Conservation (phyloP, 1,140 invertebrate genomes). For the Nautilus pompilius region DNA sequence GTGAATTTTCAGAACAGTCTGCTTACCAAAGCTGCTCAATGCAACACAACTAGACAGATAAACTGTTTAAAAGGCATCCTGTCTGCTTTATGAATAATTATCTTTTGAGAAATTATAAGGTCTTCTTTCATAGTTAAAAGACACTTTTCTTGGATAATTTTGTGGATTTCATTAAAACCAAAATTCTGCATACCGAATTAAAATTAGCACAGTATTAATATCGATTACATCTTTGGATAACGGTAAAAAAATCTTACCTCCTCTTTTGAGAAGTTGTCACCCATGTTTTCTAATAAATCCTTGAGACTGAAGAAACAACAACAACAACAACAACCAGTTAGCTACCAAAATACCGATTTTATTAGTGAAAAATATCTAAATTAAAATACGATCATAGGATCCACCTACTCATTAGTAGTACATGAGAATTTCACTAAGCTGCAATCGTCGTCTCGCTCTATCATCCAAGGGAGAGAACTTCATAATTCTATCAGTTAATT, state of each 20-base stretch:
- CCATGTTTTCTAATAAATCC: slow-evolving; percentile 91
- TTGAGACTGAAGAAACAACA: slow-evolving; percentile 69
- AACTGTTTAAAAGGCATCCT: not conserved
- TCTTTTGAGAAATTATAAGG: not conserved
- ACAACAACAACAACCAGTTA: too few relatives aligned
- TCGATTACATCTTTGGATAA: not conserved
- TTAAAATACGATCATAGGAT: too few relatives aligned
- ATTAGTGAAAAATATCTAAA: too few relatives aligned
- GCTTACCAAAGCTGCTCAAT: too few relatives aligned
- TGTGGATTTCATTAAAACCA: not conserved
- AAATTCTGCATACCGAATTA: not conserved
- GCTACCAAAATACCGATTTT: too few relatives aligned
- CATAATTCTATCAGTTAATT: too few relatives aligned
- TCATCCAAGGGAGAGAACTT: too few relatives aligned
- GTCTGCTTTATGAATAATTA: not conserved
- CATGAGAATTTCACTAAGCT: too few relatives aligned
- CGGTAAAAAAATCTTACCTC: slow-evolving; percentile 60
- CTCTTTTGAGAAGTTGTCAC: slow-evolving; percentile 90
- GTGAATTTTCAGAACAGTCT: too few relatives aligned
- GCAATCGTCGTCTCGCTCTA: too few relatives aligned
- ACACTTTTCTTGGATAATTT: not conserved
- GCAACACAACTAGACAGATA: too few relatives aligned
- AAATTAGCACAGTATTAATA: not conserved
- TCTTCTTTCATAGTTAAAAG: not conserved
- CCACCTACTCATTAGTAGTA: too few relatives aligned